A percentile compares a stretch with the other conserved stretches of the same genome.
Evolutionary conservation across 1,140 invertebrate species (phyloP).

Genomic region (Laupala kohalensis): DNA sequence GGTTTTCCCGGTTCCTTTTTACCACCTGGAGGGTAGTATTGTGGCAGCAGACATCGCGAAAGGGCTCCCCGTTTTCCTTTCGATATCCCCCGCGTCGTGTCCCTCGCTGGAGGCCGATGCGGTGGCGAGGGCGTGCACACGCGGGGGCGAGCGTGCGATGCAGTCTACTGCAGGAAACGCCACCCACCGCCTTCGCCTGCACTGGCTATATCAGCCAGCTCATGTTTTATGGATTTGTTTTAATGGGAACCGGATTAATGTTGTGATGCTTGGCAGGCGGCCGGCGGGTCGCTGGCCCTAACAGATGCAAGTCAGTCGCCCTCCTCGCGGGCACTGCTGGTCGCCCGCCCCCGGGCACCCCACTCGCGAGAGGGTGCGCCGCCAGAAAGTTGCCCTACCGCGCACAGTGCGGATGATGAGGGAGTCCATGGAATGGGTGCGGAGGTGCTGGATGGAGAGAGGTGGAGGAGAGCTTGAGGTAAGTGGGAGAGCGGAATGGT

Average conservation of each 20-base stretch:
- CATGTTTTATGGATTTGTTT: slow-evolving; percentile 17
- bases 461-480: too few species aligned
- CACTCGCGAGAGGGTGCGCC: neutral
- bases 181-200: neutral
- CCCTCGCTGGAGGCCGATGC: neutral
- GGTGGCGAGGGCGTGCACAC: neutral
- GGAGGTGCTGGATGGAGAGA: neutral
- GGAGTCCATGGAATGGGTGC: neutral
- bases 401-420: too few species aligned
- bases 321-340: slow-evolving; percentile 4
- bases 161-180: neutral
- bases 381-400: neutral
- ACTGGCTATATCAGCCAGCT: slow-evolving; percentile 10
- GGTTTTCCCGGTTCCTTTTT: too few species aligned
- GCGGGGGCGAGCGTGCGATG: neutral
- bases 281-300: slow-evolving; percentile 3
- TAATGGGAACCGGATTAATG: slow-evolving; percentile 17
- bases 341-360: neutral
- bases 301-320: neutral
- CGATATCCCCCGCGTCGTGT: too few species aligned
- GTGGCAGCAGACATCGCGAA: too few species aligned
- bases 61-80: too few species aligned
- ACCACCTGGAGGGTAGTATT: too few species aligned
- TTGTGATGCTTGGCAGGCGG: slow-evolving; percentile 14
- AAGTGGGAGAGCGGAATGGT: neutral